Conservation (phyloP, 2,888 invertebrate genomes). For the Andrena haemorrhoa region DNA sequence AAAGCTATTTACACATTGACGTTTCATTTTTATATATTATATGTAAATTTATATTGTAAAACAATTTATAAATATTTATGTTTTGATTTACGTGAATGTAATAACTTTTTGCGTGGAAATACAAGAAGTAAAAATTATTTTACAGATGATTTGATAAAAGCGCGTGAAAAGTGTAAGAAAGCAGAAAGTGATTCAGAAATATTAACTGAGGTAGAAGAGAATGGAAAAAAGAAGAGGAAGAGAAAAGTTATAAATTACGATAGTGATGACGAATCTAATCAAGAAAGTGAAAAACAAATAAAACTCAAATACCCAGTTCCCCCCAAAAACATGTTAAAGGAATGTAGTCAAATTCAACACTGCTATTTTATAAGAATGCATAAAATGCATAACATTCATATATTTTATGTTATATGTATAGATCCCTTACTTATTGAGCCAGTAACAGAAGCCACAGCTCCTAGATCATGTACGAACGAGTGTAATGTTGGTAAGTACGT, state of each 20-base stretch:
- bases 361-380: neutral
- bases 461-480: neutral
- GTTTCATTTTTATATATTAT: too few relatives aligned
- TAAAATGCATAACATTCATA: neutral
- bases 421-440: neutral
- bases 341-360: neutral
- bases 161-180: neutral
- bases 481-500: neutral
- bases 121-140: slow-evolving; percentile 5
- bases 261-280: neutral
- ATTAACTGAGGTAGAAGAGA: neutral
- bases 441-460: too few relatives aligned
- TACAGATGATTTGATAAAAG: slow-evolving; percentile 17
- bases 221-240: slow-evolving; percentile 4
- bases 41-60: too few relatives aligned
- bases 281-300: slow-evolving; percentile 1
- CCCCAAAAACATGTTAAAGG: neutral
- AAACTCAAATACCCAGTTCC: neutral
- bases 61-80: too few relatives aligned
- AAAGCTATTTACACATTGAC: too few relatives aligned
- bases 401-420: neutral
- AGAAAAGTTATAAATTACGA: neutral
- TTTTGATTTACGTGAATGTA: too few relatives aligned
- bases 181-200: slow-evolving; percentile 6
- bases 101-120: neutral